Percentiles rank a stretch among this genome's conserved stretches.
These are phyloP conservation scores for Harpagus bidentatus DNA, from an alignment of 2,113 vertebrate genomes.

Conservation along the genomic window DNA sequence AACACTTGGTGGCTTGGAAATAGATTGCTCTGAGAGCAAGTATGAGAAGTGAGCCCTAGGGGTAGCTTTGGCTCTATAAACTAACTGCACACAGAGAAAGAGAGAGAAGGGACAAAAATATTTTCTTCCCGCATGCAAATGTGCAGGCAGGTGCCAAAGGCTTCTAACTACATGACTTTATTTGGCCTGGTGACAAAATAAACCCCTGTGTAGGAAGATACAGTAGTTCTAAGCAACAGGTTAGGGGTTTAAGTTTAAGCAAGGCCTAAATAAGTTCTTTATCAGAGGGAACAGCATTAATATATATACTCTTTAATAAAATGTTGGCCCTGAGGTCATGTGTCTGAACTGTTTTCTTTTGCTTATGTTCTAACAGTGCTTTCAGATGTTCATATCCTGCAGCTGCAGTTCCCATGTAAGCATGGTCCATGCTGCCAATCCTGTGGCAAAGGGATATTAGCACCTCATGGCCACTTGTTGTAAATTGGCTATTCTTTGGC, in stretches of 20 bases:
- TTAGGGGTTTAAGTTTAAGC: not conserved
- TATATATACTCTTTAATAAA: not conserved
- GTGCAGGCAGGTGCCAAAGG: constrained; percentile 27
- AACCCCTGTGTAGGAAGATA: not conserved
- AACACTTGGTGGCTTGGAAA: not conserved
- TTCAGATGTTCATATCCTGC: not conserved
- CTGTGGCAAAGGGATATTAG: not conserved
- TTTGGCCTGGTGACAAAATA: constrained; percentile 29
- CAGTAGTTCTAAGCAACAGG: constrained; percentile 22
- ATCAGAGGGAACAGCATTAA: not conserved
- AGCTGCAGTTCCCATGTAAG: not conserved
- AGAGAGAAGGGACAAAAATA: not conserved
- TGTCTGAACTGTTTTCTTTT: not conserved
- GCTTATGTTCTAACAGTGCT: not conserved
- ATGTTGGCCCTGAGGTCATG: not conserved
- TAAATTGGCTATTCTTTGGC: not conserved
- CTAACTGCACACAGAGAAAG: not conserved
- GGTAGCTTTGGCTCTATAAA: constrained; percentile 38
- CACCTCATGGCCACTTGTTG: not conserved
- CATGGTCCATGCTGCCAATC: not conserved
- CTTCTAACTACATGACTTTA: not conserved
- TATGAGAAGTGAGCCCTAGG: not conserved
- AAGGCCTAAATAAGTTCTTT: not conserved
- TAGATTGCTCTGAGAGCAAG: not conserved
- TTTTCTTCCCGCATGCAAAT: constrained; percentile 26